phyloP scores from a whole-genome alignment of 2,888 invertebrate genomes.

The Cephus sareptanus region DNA sequence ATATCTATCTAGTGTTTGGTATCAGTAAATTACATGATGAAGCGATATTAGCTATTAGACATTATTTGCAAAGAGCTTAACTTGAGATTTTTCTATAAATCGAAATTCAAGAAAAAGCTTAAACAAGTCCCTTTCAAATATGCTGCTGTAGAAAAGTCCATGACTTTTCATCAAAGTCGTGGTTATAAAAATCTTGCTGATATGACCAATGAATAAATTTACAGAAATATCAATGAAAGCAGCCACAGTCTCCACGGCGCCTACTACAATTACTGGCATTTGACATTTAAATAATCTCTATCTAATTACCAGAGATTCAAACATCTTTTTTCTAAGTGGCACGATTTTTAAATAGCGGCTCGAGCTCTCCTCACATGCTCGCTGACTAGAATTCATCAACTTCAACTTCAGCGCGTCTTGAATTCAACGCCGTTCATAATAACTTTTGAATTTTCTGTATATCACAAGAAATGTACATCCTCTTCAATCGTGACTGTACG shows the following conservation, averaged over 20 bases:
- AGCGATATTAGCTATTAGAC: not conserved
- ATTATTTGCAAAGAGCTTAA: not conserved
- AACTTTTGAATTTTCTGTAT: constrained; percentile 2
- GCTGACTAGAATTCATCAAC: constrained; percentile 40
- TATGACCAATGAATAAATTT: not conserved
- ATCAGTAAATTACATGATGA: not conserved
- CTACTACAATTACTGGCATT: not conserved
- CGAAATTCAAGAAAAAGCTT: not conserved
- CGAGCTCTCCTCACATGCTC: not conserved
- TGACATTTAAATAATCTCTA: not conserved
- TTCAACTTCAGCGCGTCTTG: constrained; percentile 19
- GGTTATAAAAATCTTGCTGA: not conserved
- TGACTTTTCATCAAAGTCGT: not conserved
- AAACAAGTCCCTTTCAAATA: not conserved
- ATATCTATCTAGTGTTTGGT: not conserved
- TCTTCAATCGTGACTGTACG: not conserved
- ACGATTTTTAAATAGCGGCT: not conserved
- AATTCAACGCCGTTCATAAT: constrained; percentile 23
- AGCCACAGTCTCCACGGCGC: not conserved
- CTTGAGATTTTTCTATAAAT: not conserved
- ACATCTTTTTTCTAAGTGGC: not conserved
- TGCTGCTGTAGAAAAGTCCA: not conserved
- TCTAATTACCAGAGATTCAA: not conserved
- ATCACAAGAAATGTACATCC: not conserved
- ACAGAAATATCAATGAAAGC: not conserved